Evolutionary conservation across 2,888 invertebrate genomes (phyloP), one percentile per base, ranked within the genome.

Genomic region (Glyphotaelius pellucidus): DNA sequence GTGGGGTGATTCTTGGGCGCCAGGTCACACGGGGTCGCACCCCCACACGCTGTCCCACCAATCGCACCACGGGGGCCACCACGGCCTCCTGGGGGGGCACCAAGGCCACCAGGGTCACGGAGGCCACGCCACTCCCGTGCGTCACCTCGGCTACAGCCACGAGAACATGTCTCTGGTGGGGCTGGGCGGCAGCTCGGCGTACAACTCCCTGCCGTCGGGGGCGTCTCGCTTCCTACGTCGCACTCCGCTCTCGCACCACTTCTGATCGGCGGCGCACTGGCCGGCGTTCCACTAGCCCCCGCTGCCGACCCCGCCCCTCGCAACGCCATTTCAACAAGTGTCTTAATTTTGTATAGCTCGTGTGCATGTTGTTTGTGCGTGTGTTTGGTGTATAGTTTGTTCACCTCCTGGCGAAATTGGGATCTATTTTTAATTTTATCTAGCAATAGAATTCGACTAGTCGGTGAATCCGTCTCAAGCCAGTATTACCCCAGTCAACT

Each of bases 121-220:
- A 25, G 67, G 67, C 25, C 67, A 83, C 31, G 52, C 9, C n/a
- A 89, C 80, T 80, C 84, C 84, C 7, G 35, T 67, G 86, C 87
- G 88, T 35, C 95, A 94, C 95, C 95, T 95, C 94, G 95, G 95
- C 89, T 92, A 86, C 91, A 93, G 93, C 84, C 92, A 93, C 91
- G 93, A 93, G 84, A 93, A 92, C 90, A 90, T 93, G 88, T 93
- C 93, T 4, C 90, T 91, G n/a, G 91, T 92, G 31, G 93, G 93
- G 25, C 91, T 93, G 89, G 90, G 91, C 38, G 83, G 89, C 85
- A 89, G 85, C 89, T 86, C 90, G 30, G 92, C 91, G 30, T 90
- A 91, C 86, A 80, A 87, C 91, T 90, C 91, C 47, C 90, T 92
- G 52, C 91, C 92, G 9, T 52, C 86, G n/a, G 32, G 87, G 35